Conservation (phyloP, 2,888 invertebrate species). For the Plagodis dolabraria region DNA sequence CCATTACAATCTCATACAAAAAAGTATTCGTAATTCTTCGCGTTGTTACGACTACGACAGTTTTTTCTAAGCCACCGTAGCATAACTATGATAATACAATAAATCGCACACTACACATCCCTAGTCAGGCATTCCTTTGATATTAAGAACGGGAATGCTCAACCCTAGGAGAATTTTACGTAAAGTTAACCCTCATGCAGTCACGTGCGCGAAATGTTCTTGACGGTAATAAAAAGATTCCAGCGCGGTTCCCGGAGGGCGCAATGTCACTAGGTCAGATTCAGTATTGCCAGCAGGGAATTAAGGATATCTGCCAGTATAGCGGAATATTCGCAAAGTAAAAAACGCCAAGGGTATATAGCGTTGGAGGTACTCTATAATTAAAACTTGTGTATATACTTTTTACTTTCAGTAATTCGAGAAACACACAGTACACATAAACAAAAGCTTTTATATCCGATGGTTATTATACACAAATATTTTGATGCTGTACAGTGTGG, state of each 20-base stretch:
- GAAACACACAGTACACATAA: too few relatives aligned
- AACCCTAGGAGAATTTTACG: slow-evolving; percentile 26
- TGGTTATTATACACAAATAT: too few relatives aligned
- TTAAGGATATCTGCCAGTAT: slow-evolving; percentile 10
- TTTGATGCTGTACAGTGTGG: too few relatives aligned
- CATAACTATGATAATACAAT: slow-evolving; percentile 1
- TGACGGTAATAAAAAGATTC: slow-evolving; percentile 55
- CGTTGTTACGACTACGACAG: too few relatives aligned
- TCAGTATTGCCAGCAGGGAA: slow-evolving; percentile 27
- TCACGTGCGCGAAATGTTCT: slow-evolving; percentile 26
- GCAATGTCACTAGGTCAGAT: slow-evolving; percentile 59
- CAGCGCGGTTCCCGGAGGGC: slow-evolving; percentile 33
- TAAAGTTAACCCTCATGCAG: slow-evolving; percentile 24
- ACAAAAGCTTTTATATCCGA: too few relatives aligned
- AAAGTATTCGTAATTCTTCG: too few relatives aligned
- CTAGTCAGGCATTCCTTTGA: slow-evolving; percentile 18
- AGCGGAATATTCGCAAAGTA: slow-evolving; percentile 3
- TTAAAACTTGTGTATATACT: too few relatives aligned
- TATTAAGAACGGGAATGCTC: slow-evolving; percentile 21
- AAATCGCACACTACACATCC: slow-evolving; percentile 5
- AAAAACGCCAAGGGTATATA: too few relatives aligned
- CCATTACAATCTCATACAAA: too few relatives aligned
- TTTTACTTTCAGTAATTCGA: too few relatives aligned
- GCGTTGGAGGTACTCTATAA: too few relatives aligned
- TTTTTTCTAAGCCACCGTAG: neutral